A percentile compares a stretch with the other conserved stretches of the same genome.
phyloP scores from a whole-genome alignment of 2,113 vertebrate species.

The Colistium nudipinnis region DNA sequence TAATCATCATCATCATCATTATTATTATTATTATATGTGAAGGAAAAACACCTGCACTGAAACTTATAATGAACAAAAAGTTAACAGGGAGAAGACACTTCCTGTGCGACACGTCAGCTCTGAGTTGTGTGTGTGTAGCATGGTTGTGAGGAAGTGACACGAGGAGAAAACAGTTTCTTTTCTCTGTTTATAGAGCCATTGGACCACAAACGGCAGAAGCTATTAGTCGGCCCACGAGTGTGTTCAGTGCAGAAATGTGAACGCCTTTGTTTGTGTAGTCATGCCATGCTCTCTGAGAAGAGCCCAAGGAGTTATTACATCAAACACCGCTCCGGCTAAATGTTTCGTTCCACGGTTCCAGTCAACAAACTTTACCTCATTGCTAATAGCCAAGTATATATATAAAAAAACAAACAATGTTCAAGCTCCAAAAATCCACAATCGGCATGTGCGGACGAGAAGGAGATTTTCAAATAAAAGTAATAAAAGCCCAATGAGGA shows the following conservation, averaged over 20 bases:
- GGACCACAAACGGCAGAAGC: slow-evolving; percentile 9
- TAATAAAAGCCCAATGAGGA: no score
- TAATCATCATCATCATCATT: no score
- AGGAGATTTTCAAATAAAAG: no score
- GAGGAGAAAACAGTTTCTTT: slow-evolving; percentile 42
- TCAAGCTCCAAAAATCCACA: neutral
- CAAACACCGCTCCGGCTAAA: slow-evolving; percentile 47
- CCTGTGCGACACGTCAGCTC: slow-evolving; percentile 3
- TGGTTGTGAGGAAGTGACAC: neutral
- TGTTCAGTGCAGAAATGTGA: slow-evolving; percentile 34
- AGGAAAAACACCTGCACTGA: no score
- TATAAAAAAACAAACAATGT: no score
- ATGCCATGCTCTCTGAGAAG: slow-evolving; percentile 34
- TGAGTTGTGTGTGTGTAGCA: neutral
- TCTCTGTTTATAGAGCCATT: slow-evolving; percentile 25
- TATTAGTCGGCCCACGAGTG: neutral
- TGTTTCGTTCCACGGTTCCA: slow-evolving; percentile 34
- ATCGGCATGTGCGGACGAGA: no score
- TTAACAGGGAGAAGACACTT: slow-evolving; percentile 6
- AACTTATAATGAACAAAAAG: slow-evolving; percentile 13
- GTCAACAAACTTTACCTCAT: slow-evolving; percentile 42
- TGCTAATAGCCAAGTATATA: no score
- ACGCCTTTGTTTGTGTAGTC: slow-evolving; percentile 62
- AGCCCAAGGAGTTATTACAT: slow-evolving; percentile 45
- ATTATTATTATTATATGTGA: no score